Base-by-base conservation (phyloP, 2,113 vertebrate genomes). In the Eclectus roratus region DNA sequence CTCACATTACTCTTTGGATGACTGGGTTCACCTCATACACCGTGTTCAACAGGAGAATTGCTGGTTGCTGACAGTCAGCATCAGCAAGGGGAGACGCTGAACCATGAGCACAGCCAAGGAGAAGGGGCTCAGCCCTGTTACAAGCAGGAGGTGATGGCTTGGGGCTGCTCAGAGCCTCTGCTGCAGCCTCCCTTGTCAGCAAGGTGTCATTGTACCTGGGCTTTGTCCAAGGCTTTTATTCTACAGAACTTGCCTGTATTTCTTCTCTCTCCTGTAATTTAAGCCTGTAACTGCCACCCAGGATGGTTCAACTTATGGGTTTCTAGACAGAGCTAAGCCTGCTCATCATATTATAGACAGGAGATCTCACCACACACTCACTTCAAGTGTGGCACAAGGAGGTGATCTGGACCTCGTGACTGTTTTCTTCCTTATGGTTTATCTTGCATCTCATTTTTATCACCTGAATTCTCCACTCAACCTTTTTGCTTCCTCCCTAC, bases 341-440 rank as follows among this genome's bases (percentile, higher is more conserved):
- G 52, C 6, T 33, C 64, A 5, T 16, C 3, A 3, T 31, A 2
- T 64, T 41, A 20, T 0, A 44, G 84, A 12, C 35, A 24, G 0
- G n/a, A 47, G 81, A 39, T 76, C 39, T 68, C 49, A 25, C 52
- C 78, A 44, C 63, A 15, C 2, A 0, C 83, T n/a, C 17, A 4
- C 52, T 53, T 31, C 13, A 23, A 39, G 61, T 3, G 41, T 11
- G 39, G 70, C 70, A 56, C 65, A n/a, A 68, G 39, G 81, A 55
- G 43, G 17, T 17, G 41, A 56, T 10, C 50, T 29, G 39, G n/a
- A 55, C 81, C 47, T 47, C 24, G 27, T 4, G 47, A 39, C 66
- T 55, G 14, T 65, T 91, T 66, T 69, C 72, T 84, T 86, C 56
- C 41, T 86, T 37, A 41, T 11, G 7, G 46, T 47, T 82, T 37